Evolutionary conservation across 2,113 vertebrate genomes (phyloP).

Genomic region (Ammospiza caudacuta): DNA sequence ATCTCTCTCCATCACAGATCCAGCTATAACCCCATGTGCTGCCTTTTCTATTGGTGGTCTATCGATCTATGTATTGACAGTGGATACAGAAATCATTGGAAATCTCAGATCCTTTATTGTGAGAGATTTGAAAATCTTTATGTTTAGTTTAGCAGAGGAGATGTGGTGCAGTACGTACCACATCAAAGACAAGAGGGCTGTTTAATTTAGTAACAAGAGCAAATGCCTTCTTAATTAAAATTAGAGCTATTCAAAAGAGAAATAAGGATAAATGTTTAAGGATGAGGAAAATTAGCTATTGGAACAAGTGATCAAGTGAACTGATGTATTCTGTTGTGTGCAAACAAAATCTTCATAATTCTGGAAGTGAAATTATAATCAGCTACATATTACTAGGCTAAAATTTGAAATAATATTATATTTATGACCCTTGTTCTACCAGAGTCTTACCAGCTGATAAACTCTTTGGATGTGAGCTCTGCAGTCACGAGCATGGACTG

Average conservation of each 20-base stretch:
- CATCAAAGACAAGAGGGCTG: not conserved
- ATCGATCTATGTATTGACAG: not conserved
- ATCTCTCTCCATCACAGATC: not conserved
- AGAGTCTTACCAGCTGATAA: not conserved
- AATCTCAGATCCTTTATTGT: not conserved
- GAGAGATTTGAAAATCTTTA: not conserved
- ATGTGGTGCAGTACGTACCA: not conserved
- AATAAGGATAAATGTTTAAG: not conserved
- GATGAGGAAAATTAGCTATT: not conserved
- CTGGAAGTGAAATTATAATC: not conserved
- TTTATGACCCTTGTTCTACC: not conserved
- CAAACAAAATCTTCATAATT: not conserved
- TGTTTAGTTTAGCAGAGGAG: not conserved
- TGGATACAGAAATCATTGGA: not conserved
- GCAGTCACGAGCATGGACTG: not conserved
- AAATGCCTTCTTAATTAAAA: not conserved
- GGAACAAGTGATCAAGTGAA: not conserved
- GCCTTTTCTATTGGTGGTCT: not conserved
- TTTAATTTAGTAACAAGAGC: not conserved
- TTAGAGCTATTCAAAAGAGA: slow-evolving; percentile 10
- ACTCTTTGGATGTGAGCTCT: not conserved
- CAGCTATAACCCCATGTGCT: not conserved
- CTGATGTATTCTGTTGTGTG: not conserved
- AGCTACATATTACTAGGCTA: not conserved
- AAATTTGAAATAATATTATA: not conserved